A percentile compares a stretch with the other conserved stretches of the same genome.
Conservation (phyloP, 1,140 invertebrate species). For the Aphelinus certus region DNA sequence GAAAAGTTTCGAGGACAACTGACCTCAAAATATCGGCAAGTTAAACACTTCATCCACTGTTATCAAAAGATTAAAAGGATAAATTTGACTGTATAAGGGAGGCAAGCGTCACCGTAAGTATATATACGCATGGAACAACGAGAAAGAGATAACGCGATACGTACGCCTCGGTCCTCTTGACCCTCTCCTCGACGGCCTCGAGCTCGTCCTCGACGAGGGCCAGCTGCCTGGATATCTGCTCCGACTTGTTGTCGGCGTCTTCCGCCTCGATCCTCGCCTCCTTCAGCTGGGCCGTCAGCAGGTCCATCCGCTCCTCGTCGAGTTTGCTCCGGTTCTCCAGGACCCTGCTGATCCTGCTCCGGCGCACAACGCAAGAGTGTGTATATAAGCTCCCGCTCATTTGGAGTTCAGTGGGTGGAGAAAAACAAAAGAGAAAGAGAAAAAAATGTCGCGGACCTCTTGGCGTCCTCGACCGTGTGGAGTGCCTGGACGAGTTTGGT, state of each 20-base stretch:
- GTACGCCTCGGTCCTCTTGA: slow-evolving; percentile 86
- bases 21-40: too few relatives aligned
- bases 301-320: slow-evolving; percentile 82
- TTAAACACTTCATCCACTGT: too few relatives aligned
- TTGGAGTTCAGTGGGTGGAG: too few relatives aligned
- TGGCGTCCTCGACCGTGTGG: slow-evolving; percentile 82
- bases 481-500: slow-evolving; percentile 80
- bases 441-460: slow-evolving; percentile 69
- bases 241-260: slow-evolving; percentile 83
- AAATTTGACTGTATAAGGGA: too few relatives aligned
- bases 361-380: not conserved
- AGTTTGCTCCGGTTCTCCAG: slow-evolving; percentile 78
- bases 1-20: too few relatives aligned
- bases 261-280: slow-evolving; percentile 80
- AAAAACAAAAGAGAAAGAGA: not conserved
- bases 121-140: too few relatives aligned
- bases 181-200: slow-evolving; percentile 85
- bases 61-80: too few relatives aligned
- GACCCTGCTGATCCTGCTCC: slow-evolving; percentile 77
- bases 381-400: too few relatives aligned
- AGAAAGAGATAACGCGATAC: slow-evolving; percentile 44
- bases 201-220: slow-evolving; percentile 90
- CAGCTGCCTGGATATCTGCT: slow-evolving; percentile 87
- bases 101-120: too few relatives aligned
- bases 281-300: slow-evolving; percentile 76